Conservation (phyloP, 2,888 invertebrate species). For the Torymus auratus region DNA sequence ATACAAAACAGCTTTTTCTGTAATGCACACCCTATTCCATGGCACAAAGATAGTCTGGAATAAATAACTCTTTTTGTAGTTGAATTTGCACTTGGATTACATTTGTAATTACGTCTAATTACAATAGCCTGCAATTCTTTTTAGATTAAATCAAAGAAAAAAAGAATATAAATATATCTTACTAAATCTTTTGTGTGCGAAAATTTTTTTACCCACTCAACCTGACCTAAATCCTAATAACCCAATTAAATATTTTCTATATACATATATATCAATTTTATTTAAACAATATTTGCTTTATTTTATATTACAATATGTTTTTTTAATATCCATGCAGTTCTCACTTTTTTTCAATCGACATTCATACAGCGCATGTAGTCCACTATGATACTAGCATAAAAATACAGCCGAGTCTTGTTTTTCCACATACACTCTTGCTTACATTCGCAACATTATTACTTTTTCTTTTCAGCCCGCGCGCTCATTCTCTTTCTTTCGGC, state of each 20-base stretch:
- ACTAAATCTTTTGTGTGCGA: constrained; percentile 31
- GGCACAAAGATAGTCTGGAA: constrained; percentile 37
- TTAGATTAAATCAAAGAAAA: constrained; percentile 34
- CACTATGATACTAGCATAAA: constrained; percentile 68
- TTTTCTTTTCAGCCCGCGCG: constrained; percentile 36
- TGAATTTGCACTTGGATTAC: constrained; percentile 52
- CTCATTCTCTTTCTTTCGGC: constrained; percentile 58
- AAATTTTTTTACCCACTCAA: constrained; percentile 21
- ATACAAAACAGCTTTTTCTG: constrained; percentile 48
- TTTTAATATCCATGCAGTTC: constrained; percentile 65
- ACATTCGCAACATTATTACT: constrained; percentile 47
- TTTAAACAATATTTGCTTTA: constrained; percentile 74
- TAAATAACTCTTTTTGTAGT: constrained; percentile 47
- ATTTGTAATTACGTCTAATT: constrained; percentile 52
- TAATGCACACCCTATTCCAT: constrained; percentile 48
- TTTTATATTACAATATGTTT: constrained; percentile 73
- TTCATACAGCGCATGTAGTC: constrained; percentile 62
- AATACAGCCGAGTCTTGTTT: constrained; percentile 68
- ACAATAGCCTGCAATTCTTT: constrained; percentile 39
- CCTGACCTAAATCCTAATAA: neutral
- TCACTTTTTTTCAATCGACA: constrained; percentile 61
- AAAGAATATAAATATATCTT: constrained; percentile 48
- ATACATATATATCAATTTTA: constrained; percentile 65
- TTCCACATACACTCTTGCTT: constrained; percentile 58
- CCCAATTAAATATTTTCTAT: constrained; percentile 30